A percentile compares a stretch with the other conserved stretches of the same genome.
These are phyloP conservation scores for Pentamera pediparva DNA, from an alignment of 53 echinoderm and acorn worm genomes.

Conservation along the genomic window DNA sequence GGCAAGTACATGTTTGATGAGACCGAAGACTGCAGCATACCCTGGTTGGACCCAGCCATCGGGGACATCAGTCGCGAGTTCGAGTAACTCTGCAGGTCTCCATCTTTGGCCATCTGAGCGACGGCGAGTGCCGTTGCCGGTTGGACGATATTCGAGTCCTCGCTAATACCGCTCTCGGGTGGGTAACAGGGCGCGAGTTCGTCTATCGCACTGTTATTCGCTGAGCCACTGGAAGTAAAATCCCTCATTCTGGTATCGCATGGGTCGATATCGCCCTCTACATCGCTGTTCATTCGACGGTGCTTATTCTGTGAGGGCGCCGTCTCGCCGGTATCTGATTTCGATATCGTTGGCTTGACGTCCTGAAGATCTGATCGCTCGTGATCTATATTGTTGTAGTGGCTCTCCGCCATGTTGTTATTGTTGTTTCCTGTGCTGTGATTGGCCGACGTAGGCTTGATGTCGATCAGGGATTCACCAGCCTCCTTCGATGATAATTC, in stretches of 20 bases:
- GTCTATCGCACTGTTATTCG: constrained; percentile 60
- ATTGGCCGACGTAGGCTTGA: constrained; percentile 27
- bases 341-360: constrained; percentile 28
- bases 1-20: constrained; percentile 84
- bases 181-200: constrained; percentile 78
- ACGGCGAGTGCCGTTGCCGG: constrained; percentile 96
- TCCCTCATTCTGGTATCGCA: constrained; percentile 57
- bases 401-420: constrained; percentile 14
- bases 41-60: constrained; percentile 55
- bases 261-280: constrained; percentile 54
- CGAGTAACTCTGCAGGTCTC: constrained; percentile 53
- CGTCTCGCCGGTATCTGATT: background rate
- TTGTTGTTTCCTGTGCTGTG: constrained; percentile 29
- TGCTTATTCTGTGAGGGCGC: constrained; percentile 16
- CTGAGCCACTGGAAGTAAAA: constrained; percentile 38
- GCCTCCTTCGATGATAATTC: constrained; percentile 7
- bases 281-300: constrained; percentile 39
- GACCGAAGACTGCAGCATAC: constrained; percentile 53
- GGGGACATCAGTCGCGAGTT: constrained; percentile 65
- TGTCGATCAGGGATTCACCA: constrained; percentile 9
- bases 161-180: constrained; percentile 64
- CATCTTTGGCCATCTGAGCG: constrained; percentile 91
- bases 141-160: constrained; percentile 73
- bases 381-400: background rate
- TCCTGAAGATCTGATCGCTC: constrained; percentile 11